A percentile compares a stretch with the other conserved stretches of the same genome.
These are phyloP conservation scores for Cephalophus harveyi DNA, from an alignment of 2,113 vertebrate species.

Conservation along the genomic window DNA sequence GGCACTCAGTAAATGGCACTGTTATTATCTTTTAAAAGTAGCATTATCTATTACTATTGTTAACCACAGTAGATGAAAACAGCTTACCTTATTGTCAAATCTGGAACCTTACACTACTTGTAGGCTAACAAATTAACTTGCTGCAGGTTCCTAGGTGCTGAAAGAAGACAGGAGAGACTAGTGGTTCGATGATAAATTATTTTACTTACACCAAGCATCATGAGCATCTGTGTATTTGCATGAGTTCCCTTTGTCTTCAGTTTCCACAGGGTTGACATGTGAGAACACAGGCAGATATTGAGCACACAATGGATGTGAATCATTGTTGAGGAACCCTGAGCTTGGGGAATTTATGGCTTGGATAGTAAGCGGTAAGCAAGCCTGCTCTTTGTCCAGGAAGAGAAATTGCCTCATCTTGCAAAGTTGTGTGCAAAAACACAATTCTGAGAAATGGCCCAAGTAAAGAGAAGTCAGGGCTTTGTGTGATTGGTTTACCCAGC, in stretches of 20 bases:
- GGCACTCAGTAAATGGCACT: not conserved
- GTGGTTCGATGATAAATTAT: not conserved
- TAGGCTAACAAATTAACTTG: not conserved
- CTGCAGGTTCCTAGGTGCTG: not conserved
- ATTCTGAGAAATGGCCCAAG: not conserved
- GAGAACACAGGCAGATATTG: not conserved
- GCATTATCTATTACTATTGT: not conserved
- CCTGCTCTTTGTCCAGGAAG: not conserved
- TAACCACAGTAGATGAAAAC: not conserved
- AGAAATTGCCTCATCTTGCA: not conserved
- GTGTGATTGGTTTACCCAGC: not conserved
- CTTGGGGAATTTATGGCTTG: not conserved
- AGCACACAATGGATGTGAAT: not conserved
- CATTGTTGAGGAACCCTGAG: not conserved
- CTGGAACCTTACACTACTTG: not conserved
- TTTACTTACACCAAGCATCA: not conserved
- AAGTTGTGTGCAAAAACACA: not conserved
- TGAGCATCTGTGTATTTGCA: not conserved
- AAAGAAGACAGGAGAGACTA: not conserved
- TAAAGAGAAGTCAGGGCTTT: not conserved
- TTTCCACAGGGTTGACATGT: not conserved
- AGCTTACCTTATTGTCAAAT: not conserved
- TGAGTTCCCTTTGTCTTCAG: not conserved
- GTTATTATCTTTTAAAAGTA: not conserved
- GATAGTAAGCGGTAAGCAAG: not conserved